Evolutionary conservation across 1,140 invertebrate genomes (phyloP).

Genomic region (Drosophila willistoni): DNA sequence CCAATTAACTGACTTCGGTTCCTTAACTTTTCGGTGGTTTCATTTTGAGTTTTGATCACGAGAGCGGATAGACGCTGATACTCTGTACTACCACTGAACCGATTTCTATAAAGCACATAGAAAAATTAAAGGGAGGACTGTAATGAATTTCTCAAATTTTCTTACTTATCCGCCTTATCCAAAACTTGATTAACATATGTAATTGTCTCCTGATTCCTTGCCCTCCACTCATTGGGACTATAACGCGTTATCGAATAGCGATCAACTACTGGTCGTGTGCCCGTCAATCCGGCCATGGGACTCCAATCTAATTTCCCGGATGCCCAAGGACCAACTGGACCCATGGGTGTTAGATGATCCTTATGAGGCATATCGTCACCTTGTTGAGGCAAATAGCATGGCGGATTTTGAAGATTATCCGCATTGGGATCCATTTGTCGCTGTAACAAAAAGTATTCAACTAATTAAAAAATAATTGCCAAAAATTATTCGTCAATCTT

Average conservation of each 20-base stretch:
- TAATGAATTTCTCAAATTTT: no score
- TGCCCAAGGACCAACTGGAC: conserved; percentile 86
- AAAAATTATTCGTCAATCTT: conserved; percentile 6
- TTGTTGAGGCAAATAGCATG: conserved; percentile 85
- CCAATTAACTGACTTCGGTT: conserved; percentile 86
- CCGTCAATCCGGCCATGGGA: conserved; percentile 87
- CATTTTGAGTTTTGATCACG: conserved; percentile 87
- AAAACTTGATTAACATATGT: conserved; percentile 83
- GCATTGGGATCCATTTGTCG: conserved; percentile 60
- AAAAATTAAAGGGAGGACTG: no score
- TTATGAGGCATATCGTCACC: conserved; percentile 84
- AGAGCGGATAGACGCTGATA: conserved; percentile 86
- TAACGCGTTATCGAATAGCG: conserved; percentile 89
- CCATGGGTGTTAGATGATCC: conserved; percentile 74
- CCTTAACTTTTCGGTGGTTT: conserved; percentile 86
- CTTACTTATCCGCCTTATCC: conserved; percentile 76
- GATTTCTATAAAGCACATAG: conserved; percentile 51
- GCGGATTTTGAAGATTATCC: conserved; percentile 71
- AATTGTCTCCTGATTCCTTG: conserved; percentile 86
- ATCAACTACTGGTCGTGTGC: conserved; percentile 88
- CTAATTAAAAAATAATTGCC: no score
- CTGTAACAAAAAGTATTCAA: conserved; percentile 14
- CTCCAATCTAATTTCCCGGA: conserved; percentile 89
- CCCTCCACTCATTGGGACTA: conserved; percentile 88
- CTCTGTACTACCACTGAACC: conserved; percentile 83